phyloP scores from a whole-genome alignment of 1,140 invertebrate species.

The Drosophila teissieri region DNA sequence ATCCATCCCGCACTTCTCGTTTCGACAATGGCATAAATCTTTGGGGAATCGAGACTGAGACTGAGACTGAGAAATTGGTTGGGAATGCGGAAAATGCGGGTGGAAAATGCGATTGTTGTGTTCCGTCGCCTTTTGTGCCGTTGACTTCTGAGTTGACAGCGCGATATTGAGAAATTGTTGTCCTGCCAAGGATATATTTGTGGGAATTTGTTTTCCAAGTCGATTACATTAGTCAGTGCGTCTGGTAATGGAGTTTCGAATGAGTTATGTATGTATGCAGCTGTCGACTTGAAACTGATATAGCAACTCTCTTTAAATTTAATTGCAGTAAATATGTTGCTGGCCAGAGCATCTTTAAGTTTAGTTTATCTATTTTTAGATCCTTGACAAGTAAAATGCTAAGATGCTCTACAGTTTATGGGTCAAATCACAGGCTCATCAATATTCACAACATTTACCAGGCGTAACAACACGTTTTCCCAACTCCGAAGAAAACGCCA shows the following conservation, averaged over 20 bases:
- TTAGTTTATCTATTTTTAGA: neutral
- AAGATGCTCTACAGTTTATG: neutral
- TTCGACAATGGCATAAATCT: conserved; percentile 54
- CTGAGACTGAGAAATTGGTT: conserved; percentile 50
- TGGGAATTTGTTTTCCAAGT: conserved; percentile 43
- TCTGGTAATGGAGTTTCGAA: neutral
- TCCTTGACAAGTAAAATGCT: neutral
- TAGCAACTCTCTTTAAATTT: neutral
- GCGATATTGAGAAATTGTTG: conserved; percentile 41
- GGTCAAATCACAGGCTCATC: conserved; percentile 2
- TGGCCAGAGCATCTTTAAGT: neutral
- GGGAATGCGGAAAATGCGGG: conserved; percentile 38
- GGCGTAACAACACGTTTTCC: neutral
- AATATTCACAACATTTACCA: conserved; percentile 20
- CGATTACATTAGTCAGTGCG: conserved; percentile 32
- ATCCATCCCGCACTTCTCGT: neutral
- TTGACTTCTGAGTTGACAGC: conserved; percentile 46
- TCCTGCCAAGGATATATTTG: conserved; percentile 37
- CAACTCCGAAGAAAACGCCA: neutral
- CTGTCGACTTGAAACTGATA: neutral
- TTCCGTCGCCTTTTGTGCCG: conserved; percentile 31
- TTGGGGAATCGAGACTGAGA: conserved; percentile 20
- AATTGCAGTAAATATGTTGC: neutral
- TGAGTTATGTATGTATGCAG: conserved; percentile 1
- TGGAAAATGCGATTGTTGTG: conserved; percentile 55